Percentiles rank a stretch among this genome's conserved stretches.
Evolutionary conservation across 2,888 invertebrate genomes (phyloP).

Genomic region (Drosophila barbarae): DNA sequence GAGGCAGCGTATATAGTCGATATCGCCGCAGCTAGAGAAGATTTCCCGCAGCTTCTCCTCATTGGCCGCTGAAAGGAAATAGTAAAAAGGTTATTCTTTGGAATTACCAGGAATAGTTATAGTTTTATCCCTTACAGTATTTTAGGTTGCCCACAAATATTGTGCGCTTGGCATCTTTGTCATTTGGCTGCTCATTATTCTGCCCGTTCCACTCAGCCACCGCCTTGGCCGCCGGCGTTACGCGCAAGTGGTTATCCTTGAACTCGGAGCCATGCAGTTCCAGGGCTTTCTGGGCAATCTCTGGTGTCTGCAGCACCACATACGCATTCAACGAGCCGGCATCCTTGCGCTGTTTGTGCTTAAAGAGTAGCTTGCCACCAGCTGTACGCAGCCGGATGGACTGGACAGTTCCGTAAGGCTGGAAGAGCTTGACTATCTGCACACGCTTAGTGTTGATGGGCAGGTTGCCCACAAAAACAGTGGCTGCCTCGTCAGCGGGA

Average conservation of each 20-base stretch:
- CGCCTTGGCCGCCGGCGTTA: slow-evolving; percentile 60
- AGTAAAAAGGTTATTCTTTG: not conserved
- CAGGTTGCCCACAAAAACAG: slow-evolving; percentile 79
- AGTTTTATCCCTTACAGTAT: slow-evolving; percentile 67
- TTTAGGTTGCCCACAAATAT: slow-evolving; percentile 79
- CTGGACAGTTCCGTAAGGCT: slow-evolving; percentile 64
- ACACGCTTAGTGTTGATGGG: slow-evolving; percentile 77
- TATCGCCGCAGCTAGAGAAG: slow-evolving; percentile 78
- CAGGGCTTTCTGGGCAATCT: slow-evolving; percentile 69
- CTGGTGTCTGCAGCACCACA: slow-evolving; percentile 65
- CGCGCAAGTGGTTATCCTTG: slow-evolving; percentile 74
- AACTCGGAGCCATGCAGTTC: slow-evolving; percentile 75
- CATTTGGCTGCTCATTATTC: slow-evolving; percentile 17
- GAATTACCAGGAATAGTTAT: not conserved
- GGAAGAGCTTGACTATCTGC: slow-evolving; percentile 72
- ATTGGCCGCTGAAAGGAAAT: slow-evolving; percentile 68
- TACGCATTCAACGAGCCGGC: slow-evolving; percentile 76
- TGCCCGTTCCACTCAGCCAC: slow-evolving; percentile 13
- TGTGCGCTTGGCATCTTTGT: slow-evolving; percentile 67
- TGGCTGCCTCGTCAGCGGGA: slow-evolving; percentile 63
- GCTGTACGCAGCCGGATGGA: slow-evolving; percentile 76
- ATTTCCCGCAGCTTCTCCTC: slow-evolving; percentile 77
- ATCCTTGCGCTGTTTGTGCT: slow-evolving; percentile 72
- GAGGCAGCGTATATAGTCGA: slow-evolving; percentile 78
- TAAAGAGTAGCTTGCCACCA: slow-evolving; percentile 72